A percentile compares a stretch with the other conserved stretches of the same genome.
Conservation (phyloP, 2,113 vertebrate genomes). For the Peromyscus polionotus region DNA sequence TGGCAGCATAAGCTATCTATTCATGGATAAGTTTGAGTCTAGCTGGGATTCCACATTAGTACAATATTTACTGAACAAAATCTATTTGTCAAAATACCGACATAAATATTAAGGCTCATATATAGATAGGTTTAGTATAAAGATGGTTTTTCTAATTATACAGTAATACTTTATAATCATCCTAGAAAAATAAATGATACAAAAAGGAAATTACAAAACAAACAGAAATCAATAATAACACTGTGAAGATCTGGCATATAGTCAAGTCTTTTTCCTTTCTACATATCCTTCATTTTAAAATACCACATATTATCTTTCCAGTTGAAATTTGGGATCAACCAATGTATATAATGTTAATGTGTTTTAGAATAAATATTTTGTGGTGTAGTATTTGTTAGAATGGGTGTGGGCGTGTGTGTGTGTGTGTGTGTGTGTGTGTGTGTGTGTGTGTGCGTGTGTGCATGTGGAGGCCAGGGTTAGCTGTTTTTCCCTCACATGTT, state of each 20-base stretch:
- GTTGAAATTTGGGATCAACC: not conserved
- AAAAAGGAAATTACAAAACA: constrained; percentile 1
- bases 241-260: not conserved
- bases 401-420: not conserved
- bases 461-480: too few species aligned
- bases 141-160: constrained; percentile 28
- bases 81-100: constrained; percentile 54
- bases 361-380: constrained; percentile 13
- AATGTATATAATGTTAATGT: not conserved
- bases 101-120: constrained; percentile 32
- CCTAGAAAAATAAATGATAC: not conserved
- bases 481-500: not conserved
- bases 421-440: not conserved
- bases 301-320: constrained; percentile 5
- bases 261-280: not conserved
- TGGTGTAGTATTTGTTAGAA: not conserved
- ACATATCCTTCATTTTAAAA: not conserved
- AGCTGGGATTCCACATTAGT: constrained; percentile 4
- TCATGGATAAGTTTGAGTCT: constrained; percentile 5
- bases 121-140: not conserved
- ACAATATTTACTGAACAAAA: constrained; percentile 36
- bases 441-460: not conserved
- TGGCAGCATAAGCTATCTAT: constrained; percentile 35
- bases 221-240: not conserved
- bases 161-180: constrained; percentile 38